Evolutionary conservation across 1,140 invertebrate genomes (phyloP).

Genomic region (Eupristina koningsbergeri): DNA sequence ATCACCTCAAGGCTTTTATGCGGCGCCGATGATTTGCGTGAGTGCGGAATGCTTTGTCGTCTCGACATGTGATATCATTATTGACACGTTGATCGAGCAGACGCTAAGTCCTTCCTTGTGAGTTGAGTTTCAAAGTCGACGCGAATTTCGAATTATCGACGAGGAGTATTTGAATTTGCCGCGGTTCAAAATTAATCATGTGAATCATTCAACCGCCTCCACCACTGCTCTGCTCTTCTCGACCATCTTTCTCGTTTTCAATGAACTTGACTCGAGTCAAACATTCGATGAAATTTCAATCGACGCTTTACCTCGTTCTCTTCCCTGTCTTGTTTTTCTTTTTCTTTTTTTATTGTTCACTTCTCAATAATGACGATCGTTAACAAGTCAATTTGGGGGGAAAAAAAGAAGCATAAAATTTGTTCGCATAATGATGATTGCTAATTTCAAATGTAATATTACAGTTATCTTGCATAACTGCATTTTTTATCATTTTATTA

Average conservation of each 20-base stretch:
- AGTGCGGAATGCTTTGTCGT: slow-evolving; percentile 12
- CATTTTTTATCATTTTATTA: background rate
- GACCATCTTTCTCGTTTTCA: background rate
- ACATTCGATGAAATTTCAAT: too few species aligned
- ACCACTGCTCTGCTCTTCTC: too few species aligned
- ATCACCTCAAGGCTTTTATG: slow-evolving; percentile 1
- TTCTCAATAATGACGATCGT: background rate
- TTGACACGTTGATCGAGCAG: background rate
- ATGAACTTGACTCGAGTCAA: background rate
- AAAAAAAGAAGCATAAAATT: too few species aligned
- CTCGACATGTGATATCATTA: background rate
- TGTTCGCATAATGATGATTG: background rate
- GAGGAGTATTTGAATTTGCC: background rate
- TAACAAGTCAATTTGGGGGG: background rate
- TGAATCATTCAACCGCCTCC: too few species aligned
- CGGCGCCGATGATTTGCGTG: background rate
- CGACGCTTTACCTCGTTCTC: too few species aligned
- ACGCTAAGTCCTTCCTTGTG: background rate
- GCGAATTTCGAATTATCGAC: background rate
- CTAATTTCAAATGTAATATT: background rate
- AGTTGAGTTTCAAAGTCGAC: too few species aligned
- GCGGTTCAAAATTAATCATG: too few species aligned
- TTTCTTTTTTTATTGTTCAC: too few species aligned
- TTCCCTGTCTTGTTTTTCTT: too few species aligned
- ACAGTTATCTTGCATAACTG: background rate